Evolutionary conservation across 2,113 vertebrate genomes (phyloP), one percentile per base, ranked within the genome.

Genomic region (Plecotus auritus): DNA sequence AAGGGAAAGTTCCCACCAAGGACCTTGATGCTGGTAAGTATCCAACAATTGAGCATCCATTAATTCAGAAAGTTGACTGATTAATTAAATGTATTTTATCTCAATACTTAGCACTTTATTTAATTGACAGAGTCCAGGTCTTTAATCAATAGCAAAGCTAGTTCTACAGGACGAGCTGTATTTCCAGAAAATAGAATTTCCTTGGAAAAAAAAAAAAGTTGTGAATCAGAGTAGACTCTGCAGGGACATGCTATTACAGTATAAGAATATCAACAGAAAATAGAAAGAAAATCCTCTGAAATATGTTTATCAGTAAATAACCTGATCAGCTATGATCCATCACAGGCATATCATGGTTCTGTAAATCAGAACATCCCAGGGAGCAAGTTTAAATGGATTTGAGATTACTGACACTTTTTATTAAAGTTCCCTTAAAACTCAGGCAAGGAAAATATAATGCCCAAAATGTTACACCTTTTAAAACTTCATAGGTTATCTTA

Each of bases 221-320:
- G 37, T 35, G 69, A 97, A 35, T 96, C 84, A 94, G 69, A 94
- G 30, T 40, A 82, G 95, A 96, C 97, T 93, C 82, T 97, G 49
- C 95, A 98, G 98, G 93, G 97, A 89, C 95, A 98, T 72, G 91
- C 92, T 66, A 96, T 98, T 98, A 97, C 37, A 97, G 98, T 96
- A 95, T 98, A 98, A 98, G 95, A 97, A 98, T 97, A 98, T 98
- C 91, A 94, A 95, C 87, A 97, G 96, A 97, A 98, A 97, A 98
- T 96, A 96, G 96, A 97, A 89, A 88, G 77, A 7, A 97, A 98
- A 98, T 98, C 98, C 97, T 97, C 97, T 97, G 96, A 98, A 98
- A 98, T 98, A 94, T 95, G 13, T 98, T 98, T 98, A 98, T 98
- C 98, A 98, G 97, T 95, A 97, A 98, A 98, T 98, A 97, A 98